Base-by-base conservation (phyloP, 2,113 vertebrate genomes). In the Emydura subglobosa region DNA sequence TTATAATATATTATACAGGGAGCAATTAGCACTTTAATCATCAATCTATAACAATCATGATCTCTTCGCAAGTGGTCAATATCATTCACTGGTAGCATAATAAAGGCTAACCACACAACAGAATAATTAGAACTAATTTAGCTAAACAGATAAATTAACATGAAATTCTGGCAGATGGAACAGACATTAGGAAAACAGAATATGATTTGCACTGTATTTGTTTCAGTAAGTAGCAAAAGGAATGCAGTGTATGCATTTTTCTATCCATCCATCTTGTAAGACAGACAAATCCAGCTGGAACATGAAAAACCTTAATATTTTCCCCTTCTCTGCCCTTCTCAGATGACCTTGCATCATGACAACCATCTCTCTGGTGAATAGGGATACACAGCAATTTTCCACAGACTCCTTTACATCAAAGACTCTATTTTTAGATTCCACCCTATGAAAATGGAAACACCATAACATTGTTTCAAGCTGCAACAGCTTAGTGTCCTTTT, bases 111-210 rank as follows among this genome's bases (percentile, higher is more conserved):
- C 34, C 31, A 76, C 79, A 27, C 59, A 22, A 72, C 31, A 93
- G 51, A 82, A 94, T 89, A 76, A 10, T 13, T 82, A 65, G 31
- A 80, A 42, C 39, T 65, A 21, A 65, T 85, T 87, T 83, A 89
- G n/a, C 51, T 68, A 85, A 91, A 82, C 14, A 57, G 47, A 85
- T 83, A 10, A 87, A 8, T 6, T n/a, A 94, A 74, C 6, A 39
- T 39, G 86, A 94, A 51, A 82, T 53, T 85, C 44, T 76, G 21
- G 39, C 22, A 78, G 49, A 19, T 16, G 84, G 51, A 89, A 90
- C 16, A 79, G 22, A 51, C 39, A 84, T 47, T n/a, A 90, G 14
- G 82, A 92, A 79, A 93, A 24, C 22, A 86, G 29, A 92, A 88
- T 12, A 90, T 17, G 11, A 12, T 51, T 12, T 0, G 0, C 17